Evolutionary conservation across 2,888 invertebrate genomes (phyloP).

Genomic region (Xestobium rufovillosum): DNA sequence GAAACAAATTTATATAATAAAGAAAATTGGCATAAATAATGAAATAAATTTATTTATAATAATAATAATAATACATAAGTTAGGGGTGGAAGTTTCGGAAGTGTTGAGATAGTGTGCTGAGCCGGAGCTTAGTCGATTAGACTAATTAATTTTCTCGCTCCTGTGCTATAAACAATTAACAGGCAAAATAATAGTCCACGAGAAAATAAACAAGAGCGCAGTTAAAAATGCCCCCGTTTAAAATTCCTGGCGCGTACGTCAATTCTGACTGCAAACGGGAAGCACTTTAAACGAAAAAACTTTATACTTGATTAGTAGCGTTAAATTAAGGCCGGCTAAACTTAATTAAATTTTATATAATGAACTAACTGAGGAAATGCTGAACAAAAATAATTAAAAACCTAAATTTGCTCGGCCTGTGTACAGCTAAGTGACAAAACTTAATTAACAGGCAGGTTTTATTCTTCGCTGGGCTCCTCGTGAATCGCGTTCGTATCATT

Average conservation of each 20-base stretch:
- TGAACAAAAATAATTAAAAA: slow-evolving; percentile 49
- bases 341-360: slow-evolving; percentile 49
- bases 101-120: no score
- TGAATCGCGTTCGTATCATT: background rate
- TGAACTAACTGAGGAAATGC: slow-evolving; percentile 48
- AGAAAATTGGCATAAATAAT: no score
- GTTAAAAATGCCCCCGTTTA: background rate
- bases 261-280: slow-evolving; percentile 40
- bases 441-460: slow-evolving; percentile 45
- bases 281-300: slow-evolving; percentile 41
- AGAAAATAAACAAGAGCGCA: no score
- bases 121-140: no score
- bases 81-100: no score
- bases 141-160: no score
- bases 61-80: no score
- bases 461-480: slow-evolving; percentile 14
- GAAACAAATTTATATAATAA: no score
- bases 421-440: slow-evolving; percentile 45
- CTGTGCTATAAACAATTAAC: no score
- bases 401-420: slow-evolving; percentile 44
- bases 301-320: slow-evolving; percentile 48
- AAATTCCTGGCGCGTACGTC: slow-evolving; percentile 33
- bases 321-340: slow-evolving; percentile 46
- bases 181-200: no score
- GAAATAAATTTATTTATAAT: no score